Conservation (phyloP, 2,797 vertebrate genomes). For the Phataginus tricuspis region DNA sequence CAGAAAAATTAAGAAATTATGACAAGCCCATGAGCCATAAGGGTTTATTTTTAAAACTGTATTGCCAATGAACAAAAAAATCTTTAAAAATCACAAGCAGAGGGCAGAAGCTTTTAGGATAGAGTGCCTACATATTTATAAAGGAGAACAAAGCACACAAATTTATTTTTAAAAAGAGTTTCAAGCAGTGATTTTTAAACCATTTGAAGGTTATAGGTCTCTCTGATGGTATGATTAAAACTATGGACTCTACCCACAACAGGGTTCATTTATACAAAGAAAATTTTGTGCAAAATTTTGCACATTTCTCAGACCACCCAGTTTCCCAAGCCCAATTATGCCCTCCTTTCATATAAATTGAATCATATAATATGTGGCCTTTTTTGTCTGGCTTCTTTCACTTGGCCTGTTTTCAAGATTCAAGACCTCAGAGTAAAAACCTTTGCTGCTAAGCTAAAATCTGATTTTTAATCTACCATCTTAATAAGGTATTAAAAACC, state of each 20-base stretch:
- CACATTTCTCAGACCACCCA: neutral
- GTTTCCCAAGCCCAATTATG: neutral
- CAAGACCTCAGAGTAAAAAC: neutral
- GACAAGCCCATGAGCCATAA: neutral
- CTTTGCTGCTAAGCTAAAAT: neutral
- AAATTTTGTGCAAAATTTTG: neutral
- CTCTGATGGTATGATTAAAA: neutral
- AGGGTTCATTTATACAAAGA: neutral
- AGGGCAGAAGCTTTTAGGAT: neutral
- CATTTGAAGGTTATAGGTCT: neutral
- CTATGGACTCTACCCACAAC: neutral
- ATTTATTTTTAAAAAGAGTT: neutral
- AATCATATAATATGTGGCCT: neutral
- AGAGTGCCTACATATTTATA: neutral
- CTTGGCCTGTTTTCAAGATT: conserved; percentile 10
- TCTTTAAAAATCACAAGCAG: neutral
- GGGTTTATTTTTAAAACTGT: neutral
- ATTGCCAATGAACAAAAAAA: neutral
- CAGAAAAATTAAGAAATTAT: conserved; percentile 3
- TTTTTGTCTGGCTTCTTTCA: neutral
- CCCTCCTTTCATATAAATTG: neutral
- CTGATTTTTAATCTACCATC: neutral
- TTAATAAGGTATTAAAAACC: conserved; percentile 24
- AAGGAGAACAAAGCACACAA: neutral
- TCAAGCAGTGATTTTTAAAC: neutral